These are phyloP conservation scores for Plodia interpunctella DNA, from an alignment of 1,140 invertebrate species.

Conservation along the genomic window DNA sequence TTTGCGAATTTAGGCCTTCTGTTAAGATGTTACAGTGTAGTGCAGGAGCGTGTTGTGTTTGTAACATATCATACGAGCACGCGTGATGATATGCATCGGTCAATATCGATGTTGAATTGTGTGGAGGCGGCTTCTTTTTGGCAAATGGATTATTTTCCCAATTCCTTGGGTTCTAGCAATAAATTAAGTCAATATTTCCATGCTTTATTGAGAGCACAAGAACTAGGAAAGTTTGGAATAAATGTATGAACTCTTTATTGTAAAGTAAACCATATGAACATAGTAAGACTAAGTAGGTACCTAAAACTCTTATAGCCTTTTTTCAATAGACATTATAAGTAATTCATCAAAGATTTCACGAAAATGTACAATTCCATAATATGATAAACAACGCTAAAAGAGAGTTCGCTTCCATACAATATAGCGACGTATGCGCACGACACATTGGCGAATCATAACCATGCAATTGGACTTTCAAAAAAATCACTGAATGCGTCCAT, in stretches of 20 bases:
- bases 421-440: constrained; percentile 19
- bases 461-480: constrained; percentile 43
- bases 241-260: too few relatives aligned
- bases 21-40: not conserved
- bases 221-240: too few relatives aligned
- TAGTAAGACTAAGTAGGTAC: too few relatives aligned
- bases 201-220: too few relatives aligned
- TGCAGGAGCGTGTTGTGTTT: not conserved
- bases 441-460: constrained; percentile 41
- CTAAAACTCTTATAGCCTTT: too few relatives aligned
- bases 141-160: not conserved
- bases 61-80: not conserved
- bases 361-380: too few relatives aligned
- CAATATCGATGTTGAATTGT: not conserved
- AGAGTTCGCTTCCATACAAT: constrained; percentile 13
- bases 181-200: too few relatives aligned
- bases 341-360: too few relatives aligned
- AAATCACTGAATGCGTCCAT: constrained; percentile 22
- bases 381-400: too few relatives aligned
- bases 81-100: not conserved
- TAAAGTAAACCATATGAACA: too few relatives aligned
- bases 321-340: too few relatives aligned
- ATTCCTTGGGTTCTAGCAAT: too few relatives aligned
- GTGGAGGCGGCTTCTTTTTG: not conserved
- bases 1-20: not conserved